A percentile compares a stretch with the other conserved stretches of the same genome.
Conservation (phyloP, 1,140 invertebrate species). For the Phenacoccus solenopsis region DNA sequence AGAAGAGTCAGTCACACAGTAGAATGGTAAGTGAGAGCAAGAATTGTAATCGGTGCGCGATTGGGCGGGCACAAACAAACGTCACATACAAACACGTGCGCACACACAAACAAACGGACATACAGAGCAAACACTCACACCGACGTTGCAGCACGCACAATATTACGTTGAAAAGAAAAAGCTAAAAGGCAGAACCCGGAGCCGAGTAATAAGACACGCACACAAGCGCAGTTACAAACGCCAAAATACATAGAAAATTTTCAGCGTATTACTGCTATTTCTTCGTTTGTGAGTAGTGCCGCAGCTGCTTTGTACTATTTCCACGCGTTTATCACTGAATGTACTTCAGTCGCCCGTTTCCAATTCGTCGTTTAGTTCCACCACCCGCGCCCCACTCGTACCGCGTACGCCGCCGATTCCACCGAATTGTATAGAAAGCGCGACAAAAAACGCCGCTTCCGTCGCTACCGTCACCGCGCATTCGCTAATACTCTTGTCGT, state of each 20-base stretch:
- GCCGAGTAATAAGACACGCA: background rate
- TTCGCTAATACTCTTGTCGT: background rate
- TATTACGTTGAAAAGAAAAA: background rate
- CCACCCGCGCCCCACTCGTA: background rate
- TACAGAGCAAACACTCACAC: background rate
- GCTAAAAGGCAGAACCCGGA: background rate
- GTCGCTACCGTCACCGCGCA: background rate
- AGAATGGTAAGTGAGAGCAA: constrained; percentile 3
- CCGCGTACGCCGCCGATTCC: background rate
- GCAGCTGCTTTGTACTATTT: background rate
- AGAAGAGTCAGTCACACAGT: constrained; percentile 13
- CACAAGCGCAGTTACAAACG: background rate
- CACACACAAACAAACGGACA: background rate
- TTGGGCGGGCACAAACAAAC: constrained; percentile 15
- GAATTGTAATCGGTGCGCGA: constrained; percentile 14
- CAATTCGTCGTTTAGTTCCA: background rate
- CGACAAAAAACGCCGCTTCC: too few species aligned
- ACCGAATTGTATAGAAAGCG: too few species aligned
- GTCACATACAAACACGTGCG: constrained; percentile 1
- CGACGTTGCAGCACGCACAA: background rate
- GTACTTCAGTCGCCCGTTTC: background rate
- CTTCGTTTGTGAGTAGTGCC: background rate
- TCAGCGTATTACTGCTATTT: background rate
- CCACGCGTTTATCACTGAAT: constrained; percentile 1
- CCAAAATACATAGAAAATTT: background rate